A percentile compares a stretch with the other conserved stretches of the same genome.
These are phyloP conservation scores for Semnopithecus entellus DNA, from an alignment of 2,113 vertebrate genomes.

Conservation along the genomic window DNA sequence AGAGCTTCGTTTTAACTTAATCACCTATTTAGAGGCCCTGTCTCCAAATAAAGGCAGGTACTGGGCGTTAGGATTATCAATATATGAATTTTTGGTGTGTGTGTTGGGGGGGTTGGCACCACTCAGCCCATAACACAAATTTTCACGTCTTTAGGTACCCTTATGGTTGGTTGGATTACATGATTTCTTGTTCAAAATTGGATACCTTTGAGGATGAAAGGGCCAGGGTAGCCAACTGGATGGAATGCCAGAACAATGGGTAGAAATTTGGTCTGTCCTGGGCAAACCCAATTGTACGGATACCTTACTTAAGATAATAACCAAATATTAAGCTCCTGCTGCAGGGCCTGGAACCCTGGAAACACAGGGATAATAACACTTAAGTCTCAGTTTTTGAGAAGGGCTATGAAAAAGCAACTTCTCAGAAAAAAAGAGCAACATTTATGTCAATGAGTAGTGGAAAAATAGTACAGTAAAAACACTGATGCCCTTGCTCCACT, in stretches of 20 bases:
- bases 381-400: background rate
- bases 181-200: background rate
- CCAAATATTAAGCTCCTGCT: background rate
- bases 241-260: background rate
- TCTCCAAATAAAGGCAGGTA: background rate
- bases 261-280: background rate
- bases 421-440: background rate
- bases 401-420: background rate
- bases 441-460: background rate
- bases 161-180: background rate
- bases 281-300: background rate
- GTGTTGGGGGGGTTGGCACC: background rate
- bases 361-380: background rate
- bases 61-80: background rate
- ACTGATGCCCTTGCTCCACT: background rate
- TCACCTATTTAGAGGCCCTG: background rate
- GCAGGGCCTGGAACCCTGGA: background rate
- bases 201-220: background rate
- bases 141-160: background rate
- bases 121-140: background rate
- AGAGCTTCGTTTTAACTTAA: background rate
- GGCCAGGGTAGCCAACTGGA: background rate
- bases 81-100: background rate
- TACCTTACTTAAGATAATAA: background rate
- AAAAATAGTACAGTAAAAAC: background rate